Conservation (phyloP, 2,113 vertebrate species). For the Menura novaehollandiae region DNA sequence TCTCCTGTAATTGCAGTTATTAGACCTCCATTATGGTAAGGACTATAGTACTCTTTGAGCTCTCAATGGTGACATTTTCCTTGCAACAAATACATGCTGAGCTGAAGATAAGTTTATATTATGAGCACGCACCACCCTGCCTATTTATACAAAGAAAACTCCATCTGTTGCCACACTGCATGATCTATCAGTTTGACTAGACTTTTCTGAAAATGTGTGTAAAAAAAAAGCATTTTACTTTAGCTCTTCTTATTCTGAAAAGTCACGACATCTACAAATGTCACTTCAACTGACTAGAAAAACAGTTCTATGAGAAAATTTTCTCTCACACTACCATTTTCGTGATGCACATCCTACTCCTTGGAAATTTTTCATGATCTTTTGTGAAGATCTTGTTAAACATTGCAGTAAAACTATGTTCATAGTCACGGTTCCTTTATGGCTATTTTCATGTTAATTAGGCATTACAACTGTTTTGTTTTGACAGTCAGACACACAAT, state of each 20-base stretch:
- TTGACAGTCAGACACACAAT: background rate
- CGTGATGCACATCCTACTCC: background rate
- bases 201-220: background rate
- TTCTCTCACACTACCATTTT: background rate
- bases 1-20: background rate
- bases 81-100: background rate
- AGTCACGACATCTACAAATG: background rate
- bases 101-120: background rate
- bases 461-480: background rate
- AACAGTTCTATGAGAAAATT: background rate
- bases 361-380: background rate
- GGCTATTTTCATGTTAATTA: background rate
- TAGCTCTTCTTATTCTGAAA: background rate
- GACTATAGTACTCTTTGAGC: background rate
- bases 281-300: background rate
- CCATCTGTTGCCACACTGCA: conserved; percentile 14
- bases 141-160: conserved; percentile 3
- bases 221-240: background rate
- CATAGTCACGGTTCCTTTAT: background rate
- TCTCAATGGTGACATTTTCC: background rate
- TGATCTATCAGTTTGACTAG: background rate
- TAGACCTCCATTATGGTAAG: background rate
- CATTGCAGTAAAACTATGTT: background rate
- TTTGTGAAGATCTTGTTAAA: background rate
- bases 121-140: background rate